Evolutionary conservation across 2,113 vertebrate species (phyloP), one percentile per base, ranked within the genome.

Genomic region (Opisthocomus hoazin): DNA sequence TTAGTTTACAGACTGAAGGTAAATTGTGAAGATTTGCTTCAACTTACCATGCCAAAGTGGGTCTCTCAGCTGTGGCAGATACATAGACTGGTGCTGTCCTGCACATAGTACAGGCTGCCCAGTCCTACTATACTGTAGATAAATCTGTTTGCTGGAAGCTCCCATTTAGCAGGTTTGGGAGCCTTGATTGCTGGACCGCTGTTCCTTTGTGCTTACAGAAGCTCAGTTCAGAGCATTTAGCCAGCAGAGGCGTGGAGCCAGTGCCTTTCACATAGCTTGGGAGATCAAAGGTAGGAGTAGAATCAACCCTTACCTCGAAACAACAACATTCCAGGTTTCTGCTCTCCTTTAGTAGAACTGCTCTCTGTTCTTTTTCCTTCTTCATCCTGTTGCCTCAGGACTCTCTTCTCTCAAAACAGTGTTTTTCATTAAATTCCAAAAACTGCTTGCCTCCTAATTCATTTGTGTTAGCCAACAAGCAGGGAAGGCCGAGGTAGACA

Each of bases 221-320:
- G 46, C 29, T 51, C 29, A 27, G 7, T 41, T 66, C 34, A 32
- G 41, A 77, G 53, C 9, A 32, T 15, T 73, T 41, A 86, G 48
- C 29, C 37, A 53, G 22, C 30, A 41, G 11, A 82, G 30, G 22
- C 63, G 11, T 5, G 19, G 43, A 18, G 8, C 11, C 43, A 46
- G 30, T 29, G 48, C 30, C 30, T 57, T 57, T 16, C 13, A 10
- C 15, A 34, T 41, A 57, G 29, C 12, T 18, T 20, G 18, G 24
- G 24, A 77, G 15, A 50, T 15, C 0, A 1, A 48, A 65, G 17
- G 36, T 29, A 34, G 46, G 26, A 73, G 16, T 9, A 74, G 48
- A 63, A 46, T n/a, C 2, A 1, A 30, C 22, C 22, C 14, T 18
- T 61, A 26, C 24, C 7, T 68, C 1, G 0, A 45, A 19, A 53